These are phyloP conservation scores for Lapara coniferarum DNA, from an alignment of 2,888 invertebrate genomes.

Conservation along the genomic window DNA sequence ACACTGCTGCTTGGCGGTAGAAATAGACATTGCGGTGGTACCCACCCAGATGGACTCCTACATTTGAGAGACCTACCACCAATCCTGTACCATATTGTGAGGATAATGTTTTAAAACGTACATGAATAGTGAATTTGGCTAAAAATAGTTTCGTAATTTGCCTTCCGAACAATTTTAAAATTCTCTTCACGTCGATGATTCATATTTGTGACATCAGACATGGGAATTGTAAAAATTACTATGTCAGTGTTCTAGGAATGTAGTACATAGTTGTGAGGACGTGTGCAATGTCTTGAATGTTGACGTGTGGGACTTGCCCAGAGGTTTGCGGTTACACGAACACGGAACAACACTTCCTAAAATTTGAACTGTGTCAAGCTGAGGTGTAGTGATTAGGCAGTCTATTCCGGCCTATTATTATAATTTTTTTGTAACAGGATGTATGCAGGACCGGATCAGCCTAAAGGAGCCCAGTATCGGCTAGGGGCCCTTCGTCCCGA, in stretches of 20 bases:
- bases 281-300: neutral
- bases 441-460: no score
- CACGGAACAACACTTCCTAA: conserved; percentile 16
- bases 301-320: conserved; percentile 4
- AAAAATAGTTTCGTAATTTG: neutral
- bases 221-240: neutral
- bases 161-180: neutral
- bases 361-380: neutral
- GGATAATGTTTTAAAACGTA: neutral
- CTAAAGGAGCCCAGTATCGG: no score
- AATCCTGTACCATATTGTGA: no score
- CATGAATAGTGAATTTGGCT: neutral
- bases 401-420: neutral
- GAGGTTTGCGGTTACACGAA: conserved; percentile 13
- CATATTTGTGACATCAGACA: conserved; percentile 8
- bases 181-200: neutral
- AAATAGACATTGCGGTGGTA: no score
- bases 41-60: no score
- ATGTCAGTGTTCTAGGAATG: neutral
- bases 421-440: no score
- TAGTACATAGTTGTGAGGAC: neutral
- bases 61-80: no score
- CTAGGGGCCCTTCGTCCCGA: no score
- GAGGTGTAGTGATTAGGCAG: neutral
- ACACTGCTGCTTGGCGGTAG: no score